These are phyloP conservation scores for Denticeps clupeoides DNA, from an alignment of 2,797 vertebrate genomes.

Conservation along the genomic window DNA sequence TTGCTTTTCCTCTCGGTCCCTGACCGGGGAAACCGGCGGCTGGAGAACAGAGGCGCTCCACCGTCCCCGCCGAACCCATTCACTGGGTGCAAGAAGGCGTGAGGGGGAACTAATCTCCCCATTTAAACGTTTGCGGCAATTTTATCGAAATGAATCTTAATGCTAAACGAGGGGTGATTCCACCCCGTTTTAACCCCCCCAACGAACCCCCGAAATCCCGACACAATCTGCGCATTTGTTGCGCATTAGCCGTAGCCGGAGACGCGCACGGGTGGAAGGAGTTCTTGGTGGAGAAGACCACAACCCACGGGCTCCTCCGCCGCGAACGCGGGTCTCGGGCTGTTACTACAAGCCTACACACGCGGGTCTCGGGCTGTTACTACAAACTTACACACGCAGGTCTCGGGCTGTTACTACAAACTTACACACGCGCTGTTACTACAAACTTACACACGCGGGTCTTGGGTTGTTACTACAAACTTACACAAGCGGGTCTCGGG, in stretches of 20 bases:
- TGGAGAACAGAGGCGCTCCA: constrained; percentile 61
- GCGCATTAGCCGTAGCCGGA: constrained; percentile 34
- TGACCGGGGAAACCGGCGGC: constrained; percentile 67
- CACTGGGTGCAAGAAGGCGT: constrained; percentile 89
- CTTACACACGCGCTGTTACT: too few species aligned
- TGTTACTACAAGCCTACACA: too few species aligned
- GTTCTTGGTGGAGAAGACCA: constrained; percentile 37
- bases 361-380: too few species aligned
- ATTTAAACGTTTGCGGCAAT: constrained; percentile 92
- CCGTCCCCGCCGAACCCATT: constrained; percentile 77
- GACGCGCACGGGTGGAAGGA: background rate
- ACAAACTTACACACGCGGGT: too few species aligned
- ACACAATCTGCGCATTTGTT: constrained; percentile 45
- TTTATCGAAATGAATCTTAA: constrained; percentile 90
- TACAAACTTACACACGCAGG: too few species aligned
- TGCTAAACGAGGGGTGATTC: constrained; percentile 68
- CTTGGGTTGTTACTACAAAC: too few species aligned
- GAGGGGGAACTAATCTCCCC: constrained; percentile 93
- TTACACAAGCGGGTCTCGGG: too few species aligned
- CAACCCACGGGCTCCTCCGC: too few species aligned
- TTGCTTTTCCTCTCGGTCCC: constrained; percentile 44
- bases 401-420: too few species aligned
- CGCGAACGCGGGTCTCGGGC: too few species aligned
- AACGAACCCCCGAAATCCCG: constrained; percentile 36
- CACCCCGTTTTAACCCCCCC: constrained; percentile 54